Evolutionary conservation across 2,888 invertebrate species (phyloP), one percentile per base, ranked within the genome.

Genomic region (Microplitis deprimator): DNA sequence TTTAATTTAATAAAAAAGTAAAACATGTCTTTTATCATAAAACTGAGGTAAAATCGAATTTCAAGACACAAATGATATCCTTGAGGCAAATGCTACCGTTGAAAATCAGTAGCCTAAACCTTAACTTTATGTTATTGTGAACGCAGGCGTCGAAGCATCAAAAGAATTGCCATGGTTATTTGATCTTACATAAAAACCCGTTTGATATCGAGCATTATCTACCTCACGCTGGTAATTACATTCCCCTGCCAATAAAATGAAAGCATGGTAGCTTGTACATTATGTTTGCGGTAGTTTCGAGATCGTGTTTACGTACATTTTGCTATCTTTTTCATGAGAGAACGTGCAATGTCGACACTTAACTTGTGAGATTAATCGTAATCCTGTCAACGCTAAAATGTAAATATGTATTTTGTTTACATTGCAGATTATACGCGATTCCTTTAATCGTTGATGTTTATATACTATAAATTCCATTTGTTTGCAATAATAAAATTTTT

Each of bases 131-230:
- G 5, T 29, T 60, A 61, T 7, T 16, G 38, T 39, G n/a, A 39
- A 3, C 41, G 50, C 40, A 41, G 16, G 50, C 40, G 41, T 17
- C 20, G 41, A 65, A 6, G 65, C 50, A 73, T 20, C 61, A 78
- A 73, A 73, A 50, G 20, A 67, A 67, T 70, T 71, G 41, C 69
- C 73, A 59, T 73, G 62, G 77, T 77, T 81, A 79, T 79, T 79
- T 77, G 60, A 78, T 68, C 77, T 76, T 79, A 77, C 79, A 77
- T 78, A 78, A 79, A 81, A 82, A 82, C 81, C 77, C 79, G 81
- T 79, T 82, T 77, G 80, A 78, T 81, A 82, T 82, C 82, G 77
- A 74, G 81, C 77, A 77, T 82, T 82, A 82, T 82, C 82, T 82
- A 76, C 76, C 77, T 81, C 78, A 79, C 79, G 78, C 79, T 76